Evolutionary conservation across 35 echinoderm and acorn worm species (phyloP).

Genomic region (Holothuria glaberrima): DNA sequence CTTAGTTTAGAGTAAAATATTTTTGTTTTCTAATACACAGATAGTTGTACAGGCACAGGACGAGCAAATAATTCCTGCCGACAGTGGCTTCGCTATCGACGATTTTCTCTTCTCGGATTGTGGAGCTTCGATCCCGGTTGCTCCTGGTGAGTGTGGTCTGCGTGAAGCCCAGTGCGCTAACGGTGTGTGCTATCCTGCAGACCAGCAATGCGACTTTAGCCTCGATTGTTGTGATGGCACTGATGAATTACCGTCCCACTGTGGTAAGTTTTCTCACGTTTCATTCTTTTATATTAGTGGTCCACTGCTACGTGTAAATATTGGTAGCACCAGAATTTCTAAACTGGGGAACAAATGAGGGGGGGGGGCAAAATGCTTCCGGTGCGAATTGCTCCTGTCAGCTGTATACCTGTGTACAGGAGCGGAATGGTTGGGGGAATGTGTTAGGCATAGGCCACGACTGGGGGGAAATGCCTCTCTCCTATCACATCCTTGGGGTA

Average conservation of each 20-base stretch:
- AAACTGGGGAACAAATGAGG: too few relatives aligned
- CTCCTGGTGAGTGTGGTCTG: slow-evolving; percentile 20
- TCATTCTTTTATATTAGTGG: background rate
- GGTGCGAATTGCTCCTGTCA: too few relatives aligned
- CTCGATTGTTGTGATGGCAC: slow-evolving; percentile 74
- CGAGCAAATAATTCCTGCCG: slow-evolving; percentile 35
- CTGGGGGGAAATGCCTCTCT: too few relatives aligned
- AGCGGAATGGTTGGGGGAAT: too few relatives aligned
- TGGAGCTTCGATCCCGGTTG: background rate
- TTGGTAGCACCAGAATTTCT: too few relatives aligned
- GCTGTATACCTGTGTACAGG: too few relatives aligned
- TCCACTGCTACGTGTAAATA: too few relatives aligned
- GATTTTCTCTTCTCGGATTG: slow-evolving; percentile 56
- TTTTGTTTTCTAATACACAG: background rate
- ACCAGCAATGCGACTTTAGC: slow-evolving; percentile 68
- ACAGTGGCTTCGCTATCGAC: slow-evolving; percentile 59
- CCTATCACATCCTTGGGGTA: too few relatives aligned
- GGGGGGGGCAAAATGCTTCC: too few relatives aligned
- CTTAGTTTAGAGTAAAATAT: too few relatives aligned
- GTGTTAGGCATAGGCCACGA: too few relatives aligned
- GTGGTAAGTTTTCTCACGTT: slow-evolving; percentile 18
- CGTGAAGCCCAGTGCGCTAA: slow-evolving; percentile 58
- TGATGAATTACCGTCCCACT: slow-evolving; percentile 61
- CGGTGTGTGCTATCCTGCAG: slow-evolving; percentile 59
- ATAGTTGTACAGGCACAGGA: slow-evolving; percentile 56